These are phyloP conservation scores for Myanophis thanlyinensis DNA, from an alignment of 2,113 vertebrate species.

Conservation along the genomic window DNA sequence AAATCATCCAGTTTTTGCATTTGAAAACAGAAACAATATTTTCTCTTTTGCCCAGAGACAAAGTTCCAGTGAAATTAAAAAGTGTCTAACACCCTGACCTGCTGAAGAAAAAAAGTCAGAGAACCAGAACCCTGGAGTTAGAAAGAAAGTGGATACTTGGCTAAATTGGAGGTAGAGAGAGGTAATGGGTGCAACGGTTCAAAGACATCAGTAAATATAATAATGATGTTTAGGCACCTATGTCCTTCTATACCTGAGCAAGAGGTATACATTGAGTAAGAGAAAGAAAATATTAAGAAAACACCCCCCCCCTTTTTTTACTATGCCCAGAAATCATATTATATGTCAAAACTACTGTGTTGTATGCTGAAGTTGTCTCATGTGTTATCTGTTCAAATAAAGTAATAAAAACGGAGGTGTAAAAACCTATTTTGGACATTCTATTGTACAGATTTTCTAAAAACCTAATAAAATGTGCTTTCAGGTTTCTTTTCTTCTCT, in stretches of 20 bases:
- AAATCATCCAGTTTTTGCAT: not conserved
- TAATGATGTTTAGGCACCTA: not conserved
- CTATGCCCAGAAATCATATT: not conserved
- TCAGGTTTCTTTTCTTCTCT: not conserved
- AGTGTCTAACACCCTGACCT: not conserved
- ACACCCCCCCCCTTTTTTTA: not conserved
- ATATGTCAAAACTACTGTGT: not conserved
- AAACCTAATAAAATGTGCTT: slow-evolving; percentile 25
- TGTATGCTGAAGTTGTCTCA: not conserved
- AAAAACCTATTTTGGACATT: slow-evolving; percentile 18
- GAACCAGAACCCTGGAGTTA: not conserved
- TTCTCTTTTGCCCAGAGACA: not conserved
- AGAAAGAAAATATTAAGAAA: not conserved
- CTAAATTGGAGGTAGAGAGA: not conserved
- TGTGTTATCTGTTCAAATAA: not conserved
- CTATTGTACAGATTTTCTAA: slow-evolving; percentile 41
- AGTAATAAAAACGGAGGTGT: not conserved
- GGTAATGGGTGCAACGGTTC: not conserved
- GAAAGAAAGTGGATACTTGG: not conserved
- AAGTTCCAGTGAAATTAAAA: not conserved
- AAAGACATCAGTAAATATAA: not conserved
- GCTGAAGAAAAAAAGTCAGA: not conserved
- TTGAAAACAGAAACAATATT: not conserved
- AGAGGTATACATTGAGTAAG: not conserved
- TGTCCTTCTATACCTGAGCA: not conserved